Conservation (phyloP, 2,797 vertebrate genomes). For the Nasua narica region DNA sequence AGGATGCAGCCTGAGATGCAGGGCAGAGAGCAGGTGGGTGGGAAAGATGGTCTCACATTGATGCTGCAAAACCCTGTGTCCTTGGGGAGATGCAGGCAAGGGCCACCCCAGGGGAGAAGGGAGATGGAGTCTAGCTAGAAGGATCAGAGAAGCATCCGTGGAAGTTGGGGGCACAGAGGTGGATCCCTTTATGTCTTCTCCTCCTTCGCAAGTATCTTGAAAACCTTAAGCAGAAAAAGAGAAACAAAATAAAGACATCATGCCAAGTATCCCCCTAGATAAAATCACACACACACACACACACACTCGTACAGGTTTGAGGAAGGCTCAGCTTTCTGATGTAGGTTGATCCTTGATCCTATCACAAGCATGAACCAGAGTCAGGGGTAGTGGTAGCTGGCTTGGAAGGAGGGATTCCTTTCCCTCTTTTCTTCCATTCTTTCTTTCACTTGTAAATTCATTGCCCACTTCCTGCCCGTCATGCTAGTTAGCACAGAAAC, state of each 20-base stretch:
- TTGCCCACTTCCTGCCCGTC: background rate
- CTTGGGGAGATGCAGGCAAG: background rate
- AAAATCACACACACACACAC: background rate
- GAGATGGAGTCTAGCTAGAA: background rate
- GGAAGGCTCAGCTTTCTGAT: background rate
- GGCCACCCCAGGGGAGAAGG: background rate
- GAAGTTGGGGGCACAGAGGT: background rate
- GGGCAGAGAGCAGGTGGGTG: background rate
- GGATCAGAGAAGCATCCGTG: background rate
- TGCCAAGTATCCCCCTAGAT: background rate
- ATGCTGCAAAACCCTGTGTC: background rate
- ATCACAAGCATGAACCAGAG: background rate
- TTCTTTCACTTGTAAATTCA: background rate
- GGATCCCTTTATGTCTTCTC: background rate
- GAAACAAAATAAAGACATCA: background rate
- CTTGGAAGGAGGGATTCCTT: background rate
- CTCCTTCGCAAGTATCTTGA: background rate
- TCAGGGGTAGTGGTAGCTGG: background rate
- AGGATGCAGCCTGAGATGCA: background rate
- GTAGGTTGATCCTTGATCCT: background rate
- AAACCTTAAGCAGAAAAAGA: background rate
- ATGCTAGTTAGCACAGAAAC: background rate
- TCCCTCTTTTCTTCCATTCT: background rate
- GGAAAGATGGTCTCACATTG: background rate
- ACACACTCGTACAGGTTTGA: fast-evolving